phyloP scores from a whole-genome alignment of 2,113 vertebrate species.

The Stegostoma tigrinum region DNA sequence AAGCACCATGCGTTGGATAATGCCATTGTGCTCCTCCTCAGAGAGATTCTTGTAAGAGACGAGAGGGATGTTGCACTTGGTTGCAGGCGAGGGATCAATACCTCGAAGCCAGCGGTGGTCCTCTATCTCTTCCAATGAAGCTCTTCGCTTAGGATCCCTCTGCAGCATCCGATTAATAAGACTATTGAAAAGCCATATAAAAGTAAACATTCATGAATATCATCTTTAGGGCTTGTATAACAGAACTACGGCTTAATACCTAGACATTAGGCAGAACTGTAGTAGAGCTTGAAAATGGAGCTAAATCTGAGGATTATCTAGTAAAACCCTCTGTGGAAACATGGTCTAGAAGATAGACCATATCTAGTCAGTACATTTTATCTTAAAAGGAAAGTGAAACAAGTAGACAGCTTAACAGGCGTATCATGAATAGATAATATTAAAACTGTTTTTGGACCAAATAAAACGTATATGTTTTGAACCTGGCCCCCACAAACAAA shows the following conservation, averaged over 20 bases:
- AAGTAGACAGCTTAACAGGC: not conserved
- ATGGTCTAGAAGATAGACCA: not conserved
- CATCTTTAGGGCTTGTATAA: not conserved
- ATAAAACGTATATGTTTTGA: not conserved
- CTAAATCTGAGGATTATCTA: not conserved
- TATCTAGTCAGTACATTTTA: not conserved
- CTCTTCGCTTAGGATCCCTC: slow-evolving; percentile 85
- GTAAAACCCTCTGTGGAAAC: not conserved
- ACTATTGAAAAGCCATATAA: slow-evolving; percentile 51
- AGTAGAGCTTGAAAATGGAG: not conserved
- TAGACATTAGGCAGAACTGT: not conserved
- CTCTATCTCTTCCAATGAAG: slow-evolving; percentile 90
- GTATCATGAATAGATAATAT: not conserved
- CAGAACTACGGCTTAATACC: not conserved
- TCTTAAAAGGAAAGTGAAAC: not conserved
- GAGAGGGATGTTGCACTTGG: slow-evolving; percentile 87
- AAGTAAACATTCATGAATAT: not conserved
- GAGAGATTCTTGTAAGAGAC: slow-evolving; percentile 94
- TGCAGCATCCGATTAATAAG: slow-evolving; percentile 94
- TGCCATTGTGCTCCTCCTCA: slow-evolving; percentile 93
- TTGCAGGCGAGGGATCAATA: slow-evolving; percentile 92
- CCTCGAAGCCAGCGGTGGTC: slow-evolving; percentile 89
- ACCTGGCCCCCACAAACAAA: not conserved
- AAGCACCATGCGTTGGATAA: slow-evolving; percentile 95
- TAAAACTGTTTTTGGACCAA: not conserved